A percentile compares a stretch with the other conserved stretches of the same genome.
phyloP scores from a whole-genome alignment of 2,113 vertebrate species.

The Motacilla tschutschensis region DNA sequence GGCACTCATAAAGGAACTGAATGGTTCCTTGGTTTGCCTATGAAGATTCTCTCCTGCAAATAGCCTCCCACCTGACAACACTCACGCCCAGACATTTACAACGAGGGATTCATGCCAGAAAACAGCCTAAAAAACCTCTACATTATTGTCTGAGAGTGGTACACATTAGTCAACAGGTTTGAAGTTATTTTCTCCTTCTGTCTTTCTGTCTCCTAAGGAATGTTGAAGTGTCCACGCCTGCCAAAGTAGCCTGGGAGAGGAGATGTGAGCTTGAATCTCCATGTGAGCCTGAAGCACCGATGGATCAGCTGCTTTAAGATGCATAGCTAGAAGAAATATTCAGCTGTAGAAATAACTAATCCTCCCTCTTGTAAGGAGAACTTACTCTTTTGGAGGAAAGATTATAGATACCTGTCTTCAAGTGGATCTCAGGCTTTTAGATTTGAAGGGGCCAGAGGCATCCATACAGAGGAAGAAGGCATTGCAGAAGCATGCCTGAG shows the following conservation, averaged over 20 bases:
- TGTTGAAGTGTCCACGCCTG: neutral
- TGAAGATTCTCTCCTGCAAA: neutral
- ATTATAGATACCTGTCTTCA: neutral
- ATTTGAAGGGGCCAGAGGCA: neutral
- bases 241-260: neutral
- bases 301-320: neutral
- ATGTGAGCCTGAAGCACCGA: neutral
- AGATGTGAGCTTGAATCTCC: neutral
- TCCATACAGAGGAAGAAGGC: neutral
- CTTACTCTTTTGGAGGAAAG: neutral
- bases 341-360: neutral
- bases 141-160: neutral
- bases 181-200: neutral
- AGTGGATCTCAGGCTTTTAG: neutral
- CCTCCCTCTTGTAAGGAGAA: neutral
- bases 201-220: neutral
- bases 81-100: accelerated
- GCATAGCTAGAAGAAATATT: neutral
- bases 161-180: neutral
- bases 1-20: neutral
- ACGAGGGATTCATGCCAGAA: neutral
- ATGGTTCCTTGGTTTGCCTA: neutral
- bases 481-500: neutral
- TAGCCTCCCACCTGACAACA: neutral
- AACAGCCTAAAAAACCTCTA: neutral